phyloP scores from a whole-genome alignment of 2,888 invertebrate genomes.

The Enchytraeus crypticus region DNA sequence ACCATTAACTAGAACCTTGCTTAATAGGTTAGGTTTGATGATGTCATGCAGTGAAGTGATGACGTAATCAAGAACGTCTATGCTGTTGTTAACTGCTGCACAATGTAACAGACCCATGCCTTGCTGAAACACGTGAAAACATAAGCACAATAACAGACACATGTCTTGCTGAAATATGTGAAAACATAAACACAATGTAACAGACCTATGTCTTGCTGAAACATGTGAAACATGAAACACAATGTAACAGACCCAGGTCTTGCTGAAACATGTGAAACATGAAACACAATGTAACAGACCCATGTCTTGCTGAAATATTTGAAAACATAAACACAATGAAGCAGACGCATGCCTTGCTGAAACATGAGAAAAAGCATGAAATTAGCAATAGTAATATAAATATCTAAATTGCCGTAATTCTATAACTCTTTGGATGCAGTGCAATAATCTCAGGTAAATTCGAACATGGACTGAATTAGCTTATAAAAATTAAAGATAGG shows the following conservation, averaged over 20 bases:
- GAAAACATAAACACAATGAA: too few relatives aligned
- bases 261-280: background rate
- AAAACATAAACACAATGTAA: too few relatives aligned
- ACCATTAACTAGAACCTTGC: background rate
- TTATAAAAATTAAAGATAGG: too few relatives aligned
- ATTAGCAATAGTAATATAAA: too few relatives aligned
- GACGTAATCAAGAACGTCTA: background rate
- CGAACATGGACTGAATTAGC: too few relatives aligned
- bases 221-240: background rate
- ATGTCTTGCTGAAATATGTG: too few relatives aligned
- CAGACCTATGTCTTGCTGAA: conserved; percentile 1
- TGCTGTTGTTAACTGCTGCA: background rate
- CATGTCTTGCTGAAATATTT: conserved; percentile 4
- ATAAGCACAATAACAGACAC: too few relatives aligned
- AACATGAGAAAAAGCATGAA: too few relatives aligned
- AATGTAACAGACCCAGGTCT: background rate
- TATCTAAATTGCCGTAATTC: too few relatives aligned
- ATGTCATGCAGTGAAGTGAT: background rate
- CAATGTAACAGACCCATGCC: conserved; percentile 1
- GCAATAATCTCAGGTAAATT: too few relatives aligned
- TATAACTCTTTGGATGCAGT: too few relatives aligned
- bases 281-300: background rate
- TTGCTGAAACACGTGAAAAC: conserved; percentile 1
- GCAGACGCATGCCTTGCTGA: too few relatives aligned
- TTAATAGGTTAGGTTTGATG: background rate